A percentile compares a stretch with the other conserved stretches of the same genome.
These are phyloP conservation scores for Bufo bufo DNA, from an alignment of 2,113 vertebrate genomes.

Conservation along the genomic window DNA sequence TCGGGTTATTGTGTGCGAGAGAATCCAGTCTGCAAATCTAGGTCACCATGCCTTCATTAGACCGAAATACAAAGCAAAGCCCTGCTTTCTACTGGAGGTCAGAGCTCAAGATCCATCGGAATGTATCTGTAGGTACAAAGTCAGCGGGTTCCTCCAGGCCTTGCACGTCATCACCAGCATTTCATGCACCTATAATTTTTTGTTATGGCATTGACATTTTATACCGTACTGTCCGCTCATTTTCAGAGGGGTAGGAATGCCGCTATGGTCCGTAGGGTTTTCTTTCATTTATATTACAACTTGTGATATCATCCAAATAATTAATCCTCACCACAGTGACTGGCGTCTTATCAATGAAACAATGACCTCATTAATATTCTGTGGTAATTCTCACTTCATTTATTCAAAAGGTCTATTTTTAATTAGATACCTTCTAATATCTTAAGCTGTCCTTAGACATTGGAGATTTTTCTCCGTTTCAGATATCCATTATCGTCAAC, in stretches of 20 bases:
- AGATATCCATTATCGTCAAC: not conserved
- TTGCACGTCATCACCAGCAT: not conserved
- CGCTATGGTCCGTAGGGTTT: not conserved
- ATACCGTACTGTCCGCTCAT: not conserved
- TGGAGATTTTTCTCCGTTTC: not conserved
- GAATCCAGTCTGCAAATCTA: slow-evolving; percentile 39
- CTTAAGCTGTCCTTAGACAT: not conserved
- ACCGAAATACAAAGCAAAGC: slow-evolving; percentile 41
- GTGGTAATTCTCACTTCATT: not conserved
- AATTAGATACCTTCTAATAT: not conserved
- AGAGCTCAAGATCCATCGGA: slow-evolving; percentile 20
- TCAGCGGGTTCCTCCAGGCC: slow-evolving; percentile 28
- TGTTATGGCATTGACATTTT: slow-evolving; percentile 11
- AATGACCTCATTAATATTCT: not conserved
- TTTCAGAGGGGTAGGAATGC: not conserved
- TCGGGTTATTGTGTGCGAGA: slow-evolving; percentile 17
- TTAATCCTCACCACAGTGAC: not conserved
- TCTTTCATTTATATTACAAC: not conserved
- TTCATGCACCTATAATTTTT: slow-evolving; percentile 29
- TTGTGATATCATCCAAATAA: not conserved
- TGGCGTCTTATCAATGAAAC: not conserved
- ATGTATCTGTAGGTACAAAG: slow-evolving; percentile 32
- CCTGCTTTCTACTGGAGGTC: slow-evolving; percentile 37
- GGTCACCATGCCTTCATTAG: slow-evolving; percentile 44
- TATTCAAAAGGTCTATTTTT: not conserved